Percentiles rank a stretch among this genome's conserved stretches.
These are phyloP conservation scores for Hyperopisus bebe DNA, from an alignment of 2,113 vertebrate species.

Conservation along the genomic window DNA sequence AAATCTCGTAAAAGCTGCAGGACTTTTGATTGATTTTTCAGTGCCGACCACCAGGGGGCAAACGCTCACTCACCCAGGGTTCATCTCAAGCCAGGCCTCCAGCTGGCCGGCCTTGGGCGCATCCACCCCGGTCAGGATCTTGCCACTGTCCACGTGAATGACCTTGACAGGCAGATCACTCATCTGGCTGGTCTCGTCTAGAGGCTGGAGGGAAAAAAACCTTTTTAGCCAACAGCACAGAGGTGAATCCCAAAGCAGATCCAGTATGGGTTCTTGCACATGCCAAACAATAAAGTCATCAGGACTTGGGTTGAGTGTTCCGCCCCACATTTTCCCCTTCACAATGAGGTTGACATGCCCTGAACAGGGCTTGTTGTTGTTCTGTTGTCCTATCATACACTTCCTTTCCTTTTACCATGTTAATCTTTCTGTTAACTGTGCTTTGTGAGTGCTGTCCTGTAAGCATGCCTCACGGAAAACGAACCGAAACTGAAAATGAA, in stretches of 20 bases:
- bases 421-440: not conserved
- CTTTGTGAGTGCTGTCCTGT: not conserved
- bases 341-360: not conserved
- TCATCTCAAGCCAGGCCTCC: constrained; percentile 95
- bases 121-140: constrained; percentile 82
- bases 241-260: not conserved
- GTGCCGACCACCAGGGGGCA: not conserved
- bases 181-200: constrained; percentile 98
- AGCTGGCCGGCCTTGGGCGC: constrained; percentile 87
- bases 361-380: not conserved
- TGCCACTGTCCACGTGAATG: constrained; percentile 90
- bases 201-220: constrained; percentile 56
- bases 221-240: not conserved
- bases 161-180: constrained; percentile 93
- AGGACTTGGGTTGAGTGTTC: not conserved
- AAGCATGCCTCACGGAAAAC: not conserved
- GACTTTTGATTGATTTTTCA: not conserved
- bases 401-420: not conserved
- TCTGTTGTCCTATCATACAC: not conserved
- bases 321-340: not conserved
- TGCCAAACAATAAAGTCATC: not conserved
- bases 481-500: not conserved
- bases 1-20: not conserved
- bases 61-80: constrained; percentile 71
- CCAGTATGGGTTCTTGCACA: not conserved